Evolutionary conservation across 2,113 vertebrate genomes (phyloP), one percentile per base, ranked within the genome.

Genomic region (Gorsachius goisagi): DNA sequence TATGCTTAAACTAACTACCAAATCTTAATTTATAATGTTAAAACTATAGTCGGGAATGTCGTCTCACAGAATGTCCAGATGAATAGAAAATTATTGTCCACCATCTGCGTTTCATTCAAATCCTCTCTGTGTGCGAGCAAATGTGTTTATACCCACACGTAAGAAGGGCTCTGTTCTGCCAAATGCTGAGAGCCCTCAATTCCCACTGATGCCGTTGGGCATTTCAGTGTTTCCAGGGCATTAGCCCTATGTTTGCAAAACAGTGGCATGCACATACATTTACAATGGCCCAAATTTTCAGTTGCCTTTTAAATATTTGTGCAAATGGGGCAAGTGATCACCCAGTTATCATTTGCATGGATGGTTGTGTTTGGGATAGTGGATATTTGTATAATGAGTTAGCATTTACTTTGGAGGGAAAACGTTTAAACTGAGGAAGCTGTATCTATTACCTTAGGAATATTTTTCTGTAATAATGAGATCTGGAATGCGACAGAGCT

Each of bases 401-500:
- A 55, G 39, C 92, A 76, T 47, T 85, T 79, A 37, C 49, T 32
- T 86, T 69, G 71, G 83, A 30, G 32, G 12, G 41, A 75, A 75
- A 82, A 56, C 5, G 1, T 80, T 85, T 88, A 47, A 47, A 60
- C 73, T 59, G 86, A 93, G 35, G 60, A 67, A 94, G 63, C 39
- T 21, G 2, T 69, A 69, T 74, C 49, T 86, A 26, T 69, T 62
- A 53, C 47, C 52, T 93, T 77, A 90, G 53, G 69, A 73, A 59
- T 90, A 85, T 77, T 90, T 89, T 96, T 59, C 62, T 89, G 41
- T 63, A 92, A 53, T 74, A 80, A 78, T 78, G 85, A 69, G 37
- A 92, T 88, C 39, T 64, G 80, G 39, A 90, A 94, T 47, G 55
- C 33, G 33, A 45, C 66, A 67, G 63, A 85, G 12, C 37, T 75